Evolutionary conservation across 2,888 invertebrate species (phyloP), one percentile per base, ranked within the genome.

Genomic region (Argynnis bischoffii): DNA sequence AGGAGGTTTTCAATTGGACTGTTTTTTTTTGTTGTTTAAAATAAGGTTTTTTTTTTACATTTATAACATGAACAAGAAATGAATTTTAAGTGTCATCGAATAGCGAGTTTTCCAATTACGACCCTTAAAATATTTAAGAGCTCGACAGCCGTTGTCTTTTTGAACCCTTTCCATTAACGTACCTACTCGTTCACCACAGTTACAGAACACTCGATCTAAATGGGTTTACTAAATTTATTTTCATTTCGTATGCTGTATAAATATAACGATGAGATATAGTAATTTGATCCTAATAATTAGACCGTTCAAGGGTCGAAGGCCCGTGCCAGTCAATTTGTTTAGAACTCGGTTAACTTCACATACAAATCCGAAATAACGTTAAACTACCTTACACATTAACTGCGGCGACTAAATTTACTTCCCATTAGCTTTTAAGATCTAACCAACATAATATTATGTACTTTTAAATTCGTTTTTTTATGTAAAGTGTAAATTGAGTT

Each of bases 271-370:
- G 46, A 48, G 48, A 59, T 11, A 48, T 21, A 59, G 26, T 48
- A 26, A 48, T 59, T 59, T 59, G 57, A 26, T 16, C 59, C n/a
- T 48, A 31, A 48, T 61, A 61, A 35, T 41, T 35, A 18, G 18
- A 31, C 61, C 51, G 14, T 61, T 18, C 51, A 16, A 61, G 61
- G 61, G 61, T 61, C 61, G 51, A 35, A 14, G 35, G 41, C 50
- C 61, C 35, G 18, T 18, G 61, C 51, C 31, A 53, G 51, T 61
- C 61, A 51, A 61, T 61, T 61, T 61, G 41, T 61, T 18, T 51
- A 51, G 61, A 61, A 18, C 61, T 41, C 61, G 50, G 35, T 61
- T 61, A 61, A 61, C 18, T 53, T 53, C 35, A 53, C 51, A 61
- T 51, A 51, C 14, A 6, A 18, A 41, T 35, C 51, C 14, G 41